Conservation (phyloP, 1,140 invertebrate species). For the Globodera ellingtonae region DNA sequence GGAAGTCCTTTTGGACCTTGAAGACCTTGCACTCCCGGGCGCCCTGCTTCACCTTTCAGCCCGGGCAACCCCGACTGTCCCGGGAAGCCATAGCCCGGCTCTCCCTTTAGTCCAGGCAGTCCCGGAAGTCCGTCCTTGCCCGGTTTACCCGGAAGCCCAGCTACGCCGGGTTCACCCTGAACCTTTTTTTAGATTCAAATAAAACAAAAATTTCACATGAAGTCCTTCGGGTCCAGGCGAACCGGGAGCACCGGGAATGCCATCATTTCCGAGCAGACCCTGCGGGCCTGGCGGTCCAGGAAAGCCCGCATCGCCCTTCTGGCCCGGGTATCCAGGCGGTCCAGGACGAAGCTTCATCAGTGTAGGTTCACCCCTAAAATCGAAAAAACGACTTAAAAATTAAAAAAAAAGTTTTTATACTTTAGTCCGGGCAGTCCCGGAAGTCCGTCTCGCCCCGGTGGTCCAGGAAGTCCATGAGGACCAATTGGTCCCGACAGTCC, state of each 20-base stretch:
- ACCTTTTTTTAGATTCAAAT: not conserved
- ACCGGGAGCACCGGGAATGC: conserved; percentile 67
- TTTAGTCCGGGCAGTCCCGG: conserved; percentile 61
- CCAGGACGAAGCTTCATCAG: conserved; percentile 66
- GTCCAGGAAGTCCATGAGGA: conserved; percentile 57
- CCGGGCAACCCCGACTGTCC: conserved; percentile 59
- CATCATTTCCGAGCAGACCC: conserved; percentile 57
- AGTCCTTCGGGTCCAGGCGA: conserved; percentile 66
- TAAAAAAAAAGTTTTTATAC: not conserved
- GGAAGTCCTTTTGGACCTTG: not conserved
- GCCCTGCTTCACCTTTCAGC: conserved; percentile 48
- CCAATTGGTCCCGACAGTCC: conserved; percentile 58
- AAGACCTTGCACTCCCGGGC: conserved; percentile 29
- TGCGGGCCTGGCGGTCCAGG: conserved; percentile 63
- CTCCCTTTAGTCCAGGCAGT: conserved; percentile 57
- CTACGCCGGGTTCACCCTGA: conserved; percentile 49
- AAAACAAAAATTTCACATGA: conserved; percentile 69
- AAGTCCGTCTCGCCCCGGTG: conserved; percentile 60
- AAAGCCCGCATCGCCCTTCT: conserved; percentile 66
- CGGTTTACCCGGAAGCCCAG: conserved; percentile 55
- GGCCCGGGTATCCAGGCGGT: conserved; percentile 63
- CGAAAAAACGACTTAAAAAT: not conserved
- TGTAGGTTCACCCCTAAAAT: conserved; percentile 55
- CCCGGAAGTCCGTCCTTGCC: conserved; percentile 66
- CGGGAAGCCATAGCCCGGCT: conserved; percentile 53